Conservation (phyloP, 1,140 invertebrate genomes). For the Mactra quadrangularis region DNA sequence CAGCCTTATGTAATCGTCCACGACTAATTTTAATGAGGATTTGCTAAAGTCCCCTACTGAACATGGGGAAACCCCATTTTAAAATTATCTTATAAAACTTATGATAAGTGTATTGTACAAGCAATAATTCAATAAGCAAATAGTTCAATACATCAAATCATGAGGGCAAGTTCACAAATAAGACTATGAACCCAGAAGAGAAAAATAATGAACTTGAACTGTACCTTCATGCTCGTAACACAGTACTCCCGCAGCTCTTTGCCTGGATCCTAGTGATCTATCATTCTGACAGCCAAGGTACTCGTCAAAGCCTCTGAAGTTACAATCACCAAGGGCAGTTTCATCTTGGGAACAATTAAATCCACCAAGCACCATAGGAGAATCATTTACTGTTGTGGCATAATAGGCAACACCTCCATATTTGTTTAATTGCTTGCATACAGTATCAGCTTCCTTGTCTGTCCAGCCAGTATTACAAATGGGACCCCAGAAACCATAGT, state of each 20-base stretch:
- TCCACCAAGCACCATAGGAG: slow-evolving; percentile 45
- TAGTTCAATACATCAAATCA: too few relatives aligned
- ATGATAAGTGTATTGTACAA: too few relatives aligned
- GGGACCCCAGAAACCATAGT: slow-evolving; percentile 69
- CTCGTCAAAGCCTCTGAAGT: slow-evolving; percentile 57
- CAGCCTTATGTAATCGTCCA: too few relatives aligned
- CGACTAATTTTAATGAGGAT: too few relatives aligned
- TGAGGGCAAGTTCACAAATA: too few relatives aligned
- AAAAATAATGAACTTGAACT: too few relatives aligned
- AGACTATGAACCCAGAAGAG: too few relatives aligned
- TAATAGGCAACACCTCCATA: slow-evolving; percentile 57
- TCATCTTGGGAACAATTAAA: slow-evolving; percentile 66
- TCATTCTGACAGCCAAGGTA: slow-evolving; percentile 56
- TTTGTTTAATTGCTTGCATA: slow-evolving; percentile 53
- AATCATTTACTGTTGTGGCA: not conserved
- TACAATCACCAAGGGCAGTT: slow-evolving; percentile 40
- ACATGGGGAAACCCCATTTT: too few relatives aligned
- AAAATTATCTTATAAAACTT: too few relatives aligned
- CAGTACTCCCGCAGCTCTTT: slow-evolving; percentile 59
- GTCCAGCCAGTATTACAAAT: slow-evolving; percentile 65
- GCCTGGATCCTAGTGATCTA: not conserved
- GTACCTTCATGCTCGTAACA: slow-evolving; percentile 63
- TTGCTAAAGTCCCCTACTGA: too few relatives aligned
- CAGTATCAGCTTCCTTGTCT: slow-evolving; percentile 59
- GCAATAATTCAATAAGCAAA: too few relatives aligned